A percentile compares a stretch with the other conserved stretches of the same genome.
These are phyloP conservation scores for Chironomus tepperi DNA, from an alignment of 1,140 invertebrate genomes.

Conservation along the genomic window DNA sequence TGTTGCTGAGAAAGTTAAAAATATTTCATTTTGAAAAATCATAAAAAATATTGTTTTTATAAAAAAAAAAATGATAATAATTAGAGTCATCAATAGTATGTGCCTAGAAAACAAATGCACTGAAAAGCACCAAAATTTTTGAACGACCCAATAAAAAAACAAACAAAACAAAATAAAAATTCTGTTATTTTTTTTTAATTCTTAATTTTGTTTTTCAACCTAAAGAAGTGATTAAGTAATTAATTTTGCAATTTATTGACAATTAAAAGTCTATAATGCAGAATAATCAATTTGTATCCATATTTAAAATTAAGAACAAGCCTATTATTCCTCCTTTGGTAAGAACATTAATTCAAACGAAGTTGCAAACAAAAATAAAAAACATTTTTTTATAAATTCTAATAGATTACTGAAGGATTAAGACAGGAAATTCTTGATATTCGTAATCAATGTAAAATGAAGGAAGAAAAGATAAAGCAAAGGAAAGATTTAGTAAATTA, in stretches of 20 bases:
- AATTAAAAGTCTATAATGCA: not conserved
- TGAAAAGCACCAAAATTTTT: too few species aligned
- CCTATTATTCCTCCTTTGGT: slow-evolving; percentile 54
- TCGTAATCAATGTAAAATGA: not conserved
- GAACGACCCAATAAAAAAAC: not conserved
- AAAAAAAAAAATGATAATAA: too few species aligned
- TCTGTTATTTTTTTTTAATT: not conserved
- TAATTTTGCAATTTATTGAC: not conserved
- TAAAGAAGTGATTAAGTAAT: too few species aligned
- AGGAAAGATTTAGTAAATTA: slow-evolving; percentile 24
- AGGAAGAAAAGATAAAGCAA: not conserved
- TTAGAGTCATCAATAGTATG: too few species aligned
- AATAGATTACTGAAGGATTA: not conserved
- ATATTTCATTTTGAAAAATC: too few species aligned
- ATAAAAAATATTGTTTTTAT: too few species aligned
- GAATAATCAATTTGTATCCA: slow-evolving; percentile 40
- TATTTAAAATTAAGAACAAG: slow-evolving; percentile 51
- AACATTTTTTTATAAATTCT: not conserved
- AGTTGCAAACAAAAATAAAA: not conserved
- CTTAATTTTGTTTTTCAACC: too few species aligned
- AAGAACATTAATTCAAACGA: slow-evolving; percentile 31
- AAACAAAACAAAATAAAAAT: not conserved
- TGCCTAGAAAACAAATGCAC: too few species aligned
- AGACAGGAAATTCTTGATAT: not conserved
- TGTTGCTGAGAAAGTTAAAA: too few species aligned